Evolutionary conservation across 2,113 vertebrate genomes (phyloP).

Genomic region (Anthoscopus minutus): DNA sequence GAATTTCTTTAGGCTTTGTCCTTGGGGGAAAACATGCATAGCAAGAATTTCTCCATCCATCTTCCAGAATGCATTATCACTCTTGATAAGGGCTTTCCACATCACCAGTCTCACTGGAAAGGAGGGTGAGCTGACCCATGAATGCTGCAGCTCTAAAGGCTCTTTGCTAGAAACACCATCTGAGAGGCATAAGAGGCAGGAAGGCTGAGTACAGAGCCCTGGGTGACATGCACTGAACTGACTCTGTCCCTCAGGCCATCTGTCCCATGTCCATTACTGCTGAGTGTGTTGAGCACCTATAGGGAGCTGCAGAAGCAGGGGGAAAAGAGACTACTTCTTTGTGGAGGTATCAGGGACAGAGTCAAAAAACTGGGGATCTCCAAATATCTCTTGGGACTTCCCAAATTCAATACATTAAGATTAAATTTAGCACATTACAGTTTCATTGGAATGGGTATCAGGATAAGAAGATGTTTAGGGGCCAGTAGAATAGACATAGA

Average conservation of each 20-base stretch:
- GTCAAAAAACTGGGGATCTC: background rate
- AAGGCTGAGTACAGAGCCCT: background rate
- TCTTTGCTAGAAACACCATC: background rate
- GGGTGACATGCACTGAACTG: background rate
- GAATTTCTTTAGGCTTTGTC: background rate
- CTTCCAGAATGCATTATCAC: background rate
- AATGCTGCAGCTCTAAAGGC: background rate
- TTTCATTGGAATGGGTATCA: background rate
- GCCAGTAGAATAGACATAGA: background rate
- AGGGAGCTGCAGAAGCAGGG: background rate
- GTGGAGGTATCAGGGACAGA: background rate
- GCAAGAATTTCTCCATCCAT: background rate
- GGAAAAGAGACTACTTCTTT: background rate
- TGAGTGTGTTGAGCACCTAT: rapidly evolving
- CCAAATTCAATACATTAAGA: background rate
- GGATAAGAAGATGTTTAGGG: background rate
- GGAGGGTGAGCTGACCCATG: background rate
- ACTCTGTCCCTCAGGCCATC: background rate
- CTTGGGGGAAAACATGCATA: background rate
- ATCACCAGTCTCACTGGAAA: background rate
- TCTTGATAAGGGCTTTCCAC: background rate
- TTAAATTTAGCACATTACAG: background rate
- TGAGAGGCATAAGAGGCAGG: background rate
- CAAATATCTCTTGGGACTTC: background rate
- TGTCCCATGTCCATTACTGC: background rate